These are phyloP conservation scores for Triplophysa rosa DNA, from an alignment of 2,113 vertebrate species.

Conservation along the genomic window DNA sequence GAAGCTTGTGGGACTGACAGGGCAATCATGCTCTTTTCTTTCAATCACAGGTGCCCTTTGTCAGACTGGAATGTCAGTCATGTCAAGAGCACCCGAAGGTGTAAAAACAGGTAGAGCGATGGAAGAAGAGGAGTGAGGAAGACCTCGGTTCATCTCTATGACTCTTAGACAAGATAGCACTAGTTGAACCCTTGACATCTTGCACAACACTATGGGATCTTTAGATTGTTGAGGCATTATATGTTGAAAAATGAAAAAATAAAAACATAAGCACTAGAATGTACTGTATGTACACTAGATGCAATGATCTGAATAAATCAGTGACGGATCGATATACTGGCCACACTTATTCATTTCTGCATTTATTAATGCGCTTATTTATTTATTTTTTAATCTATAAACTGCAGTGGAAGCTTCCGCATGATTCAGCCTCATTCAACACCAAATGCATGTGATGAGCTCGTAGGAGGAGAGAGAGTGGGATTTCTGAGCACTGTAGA, in stretches of 20 bases:
- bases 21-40: constrained; percentile 36
- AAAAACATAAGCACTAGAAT: no score
- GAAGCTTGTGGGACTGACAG: constrained; percentile 39
- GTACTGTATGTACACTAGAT: no score
- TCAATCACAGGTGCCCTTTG: constrained; percentile 49
- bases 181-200: background rate
- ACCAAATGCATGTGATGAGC: constrained; percentile 35
- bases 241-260: no score
- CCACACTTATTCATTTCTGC: background rate
- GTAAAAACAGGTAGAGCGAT: constrained; percentile 56
- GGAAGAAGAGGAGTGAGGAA: background rate
- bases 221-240: background rate
- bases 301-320: no score
- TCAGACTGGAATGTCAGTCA: constrained; percentile 54
- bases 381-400: background rate
- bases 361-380: no score
- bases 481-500: constrained; percentile 53
- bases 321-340: background rate
- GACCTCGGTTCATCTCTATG: background rate
- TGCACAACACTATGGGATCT: background rate
- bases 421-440: constrained; percentile 47
- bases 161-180: background rate
- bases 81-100: constrained; percentile 49
- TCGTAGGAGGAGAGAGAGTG: constrained; percentile 50
- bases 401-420: background rate